Percentiles rank a stretch among this genome's conserved stretches.
phyloP scores from a whole-genome alignment of 2,113 vertebrate genomes.

The Nettapus auritus region DNA sequence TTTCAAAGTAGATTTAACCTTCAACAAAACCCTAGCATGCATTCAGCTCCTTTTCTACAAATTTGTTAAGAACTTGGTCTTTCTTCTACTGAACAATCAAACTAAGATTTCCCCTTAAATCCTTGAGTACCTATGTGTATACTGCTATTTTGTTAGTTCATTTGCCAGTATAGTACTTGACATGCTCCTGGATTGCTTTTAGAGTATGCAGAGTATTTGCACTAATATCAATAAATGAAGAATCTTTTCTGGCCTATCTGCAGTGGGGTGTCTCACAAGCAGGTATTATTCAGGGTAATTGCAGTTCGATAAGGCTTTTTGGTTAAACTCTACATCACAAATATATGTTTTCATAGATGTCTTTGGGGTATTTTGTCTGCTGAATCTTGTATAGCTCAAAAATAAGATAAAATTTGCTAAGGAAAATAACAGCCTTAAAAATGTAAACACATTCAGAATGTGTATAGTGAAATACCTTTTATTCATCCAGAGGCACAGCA shows the following conservation, averaged over 20 bases:
- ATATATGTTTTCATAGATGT: background rate
- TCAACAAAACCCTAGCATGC: background rate
- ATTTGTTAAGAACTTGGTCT: background rate
- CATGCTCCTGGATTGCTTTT: background rate
- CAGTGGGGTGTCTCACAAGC: background rate
- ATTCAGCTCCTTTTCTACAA: background rate
- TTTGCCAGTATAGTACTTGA: background rate
- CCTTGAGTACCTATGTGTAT: background rate
- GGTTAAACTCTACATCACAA: background rate
- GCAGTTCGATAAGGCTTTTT: background rate
- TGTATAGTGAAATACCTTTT: background rate
- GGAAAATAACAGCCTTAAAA: background rate
- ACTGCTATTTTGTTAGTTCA: background rate
- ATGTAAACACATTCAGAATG: background rate
- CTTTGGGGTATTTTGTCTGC: background rate
- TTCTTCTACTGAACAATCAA: background rate
- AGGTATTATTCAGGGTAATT: background rate
- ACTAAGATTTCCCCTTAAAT: background rate
- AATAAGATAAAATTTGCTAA: background rate
- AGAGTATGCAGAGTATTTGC: background rate
- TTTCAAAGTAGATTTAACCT: background rate
- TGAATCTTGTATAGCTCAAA: background rate
- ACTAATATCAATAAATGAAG: background rate
- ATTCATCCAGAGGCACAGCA: background rate
- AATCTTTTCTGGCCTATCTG: background rate